Evolutionary conservation across 2,113 vertebrate species (phyloP).

Genomic region (Leucosticte australis): DNA sequence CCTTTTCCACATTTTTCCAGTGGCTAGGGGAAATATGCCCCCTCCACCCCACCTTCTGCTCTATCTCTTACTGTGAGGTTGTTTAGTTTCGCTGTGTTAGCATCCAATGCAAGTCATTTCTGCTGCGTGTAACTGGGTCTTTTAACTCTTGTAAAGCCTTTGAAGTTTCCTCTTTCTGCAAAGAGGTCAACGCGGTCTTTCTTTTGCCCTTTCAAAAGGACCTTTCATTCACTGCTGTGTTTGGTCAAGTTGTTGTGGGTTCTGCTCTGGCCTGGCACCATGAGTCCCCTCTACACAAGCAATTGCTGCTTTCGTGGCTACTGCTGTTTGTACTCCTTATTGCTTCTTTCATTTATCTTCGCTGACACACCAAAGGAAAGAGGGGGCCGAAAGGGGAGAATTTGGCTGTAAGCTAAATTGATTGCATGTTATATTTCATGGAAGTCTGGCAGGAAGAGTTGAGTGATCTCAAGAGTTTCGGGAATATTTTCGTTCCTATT

Average conservation of each 20-base stretch:
- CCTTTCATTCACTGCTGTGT: slow-evolving; percentile 68
- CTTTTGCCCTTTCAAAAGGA: slow-evolving; percentile 65
- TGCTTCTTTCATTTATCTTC: slow-evolving; percentile 70
- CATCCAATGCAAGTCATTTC: slow-evolving; percentile 14
- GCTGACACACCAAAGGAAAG: slow-evolving; percentile 68
- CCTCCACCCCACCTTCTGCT: neutral
- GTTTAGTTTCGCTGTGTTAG: slow-evolving; percentile 36
- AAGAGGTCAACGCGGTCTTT: slow-evolving; percentile 61
- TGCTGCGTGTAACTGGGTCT: slow-evolving; percentile 22
- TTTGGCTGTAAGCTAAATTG: slow-evolving; percentile 68
- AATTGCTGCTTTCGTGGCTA: slow-evolving; percentile 59
- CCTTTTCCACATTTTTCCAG: neutral
- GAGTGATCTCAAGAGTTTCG: slow-evolving; percentile 55
- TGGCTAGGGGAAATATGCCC: neutral
- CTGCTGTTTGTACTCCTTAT: slow-evolving; percentile 64
- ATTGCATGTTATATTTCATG: slow-evolving; percentile 71
- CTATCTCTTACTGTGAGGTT: slow-evolving; percentile 16
- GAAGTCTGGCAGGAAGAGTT: slow-evolving; percentile 65
- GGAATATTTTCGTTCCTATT: slow-evolving; percentile 64
- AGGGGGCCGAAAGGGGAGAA: slow-evolving; percentile 41
- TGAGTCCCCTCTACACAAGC: slow-evolving; percentile 16
- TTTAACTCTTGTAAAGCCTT: slow-evolving; percentile 59
- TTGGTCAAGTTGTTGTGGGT: slow-evolving; percentile 67
- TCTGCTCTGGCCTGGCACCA: slow-evolving; percentile 57
- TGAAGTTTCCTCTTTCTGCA: slow-evolving; percentile 63